Conservation (phyloP, 1,140 invertebrate species). For the Cryptotermes secundus region DNA sequence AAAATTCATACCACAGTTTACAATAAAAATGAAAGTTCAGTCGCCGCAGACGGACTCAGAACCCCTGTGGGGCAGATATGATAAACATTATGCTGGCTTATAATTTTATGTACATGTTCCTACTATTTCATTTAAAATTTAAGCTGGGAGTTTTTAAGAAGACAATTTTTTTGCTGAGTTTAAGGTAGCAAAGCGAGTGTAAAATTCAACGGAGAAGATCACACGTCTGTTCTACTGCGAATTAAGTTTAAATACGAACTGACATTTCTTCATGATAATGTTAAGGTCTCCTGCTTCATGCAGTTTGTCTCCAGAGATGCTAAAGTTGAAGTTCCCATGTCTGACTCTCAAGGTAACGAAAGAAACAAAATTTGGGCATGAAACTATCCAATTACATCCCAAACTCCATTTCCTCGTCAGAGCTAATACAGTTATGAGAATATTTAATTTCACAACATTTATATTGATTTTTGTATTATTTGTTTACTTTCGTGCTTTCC, state of each 20-base stretch:
- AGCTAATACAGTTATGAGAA: neutral
- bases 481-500: no score
- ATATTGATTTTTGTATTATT: no score
- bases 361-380: neutral
- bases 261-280: neutral
- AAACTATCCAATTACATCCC: neutral
- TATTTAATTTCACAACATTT: no score
- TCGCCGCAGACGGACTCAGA: neutral
- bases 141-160: neutral
- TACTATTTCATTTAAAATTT: neutral
- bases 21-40: neutral
- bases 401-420: neutral
- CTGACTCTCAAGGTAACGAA: neutral
- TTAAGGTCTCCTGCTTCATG: neutral
- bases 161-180: neutral
- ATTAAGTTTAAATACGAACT: neutral
- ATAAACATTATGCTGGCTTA: neutral
- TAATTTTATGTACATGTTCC: neutral
- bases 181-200: neutral
- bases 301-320: neutral
- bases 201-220: neutral
- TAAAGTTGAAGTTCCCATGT: neutral
- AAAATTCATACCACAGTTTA: neutral
- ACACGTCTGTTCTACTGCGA: neutral
- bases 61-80: neutral